Evolutionary conservation across 2,113 vertebrate species (phyloP).

Genomic region (Tiliqua scincoides): DNA sequence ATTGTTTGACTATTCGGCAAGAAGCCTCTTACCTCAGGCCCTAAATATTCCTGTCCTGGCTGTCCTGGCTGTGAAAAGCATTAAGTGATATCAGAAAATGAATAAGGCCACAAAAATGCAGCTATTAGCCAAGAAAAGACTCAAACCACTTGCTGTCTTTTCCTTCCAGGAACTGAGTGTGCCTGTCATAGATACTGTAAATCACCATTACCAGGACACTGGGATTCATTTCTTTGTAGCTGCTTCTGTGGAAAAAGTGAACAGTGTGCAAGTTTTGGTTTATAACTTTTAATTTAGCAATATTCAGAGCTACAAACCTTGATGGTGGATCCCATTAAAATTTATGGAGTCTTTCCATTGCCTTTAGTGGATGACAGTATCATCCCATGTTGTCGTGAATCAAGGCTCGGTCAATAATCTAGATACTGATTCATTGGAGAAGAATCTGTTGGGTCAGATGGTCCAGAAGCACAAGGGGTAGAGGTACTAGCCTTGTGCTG

Average conservation of each 20-base stretch:
- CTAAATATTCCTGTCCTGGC: background rate
- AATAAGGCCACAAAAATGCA: background rate
- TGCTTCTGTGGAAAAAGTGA: background rate
- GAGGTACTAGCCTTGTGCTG: no score
- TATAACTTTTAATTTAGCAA: no score
- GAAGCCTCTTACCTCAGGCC: background rate
- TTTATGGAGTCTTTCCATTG: no score
- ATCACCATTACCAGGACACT: background rate
- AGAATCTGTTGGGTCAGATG: no score
- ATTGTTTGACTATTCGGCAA: background rate
- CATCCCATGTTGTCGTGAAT: no score
- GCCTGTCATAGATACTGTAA: conserved; percentile 10
- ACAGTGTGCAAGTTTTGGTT: background rate
- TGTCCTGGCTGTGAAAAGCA: background rate
- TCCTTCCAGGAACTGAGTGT: conserved; percentile 2
- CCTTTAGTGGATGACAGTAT: no score
- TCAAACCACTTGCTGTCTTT: background rate
- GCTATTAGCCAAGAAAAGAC: background rate
- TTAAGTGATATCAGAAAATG: background rate
- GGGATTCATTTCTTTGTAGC: background rate
- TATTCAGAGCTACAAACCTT: no score
- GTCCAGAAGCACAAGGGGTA: no score
- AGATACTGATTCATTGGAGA: no score
- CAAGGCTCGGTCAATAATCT: no score
- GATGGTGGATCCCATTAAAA: no score